Percentiles rank a stretch among this genome's conserved stretches.
phyloP scores from a whole-genome alignment of 2,888 invertebrate species.

The Platerodrilus igneus region DNA sequence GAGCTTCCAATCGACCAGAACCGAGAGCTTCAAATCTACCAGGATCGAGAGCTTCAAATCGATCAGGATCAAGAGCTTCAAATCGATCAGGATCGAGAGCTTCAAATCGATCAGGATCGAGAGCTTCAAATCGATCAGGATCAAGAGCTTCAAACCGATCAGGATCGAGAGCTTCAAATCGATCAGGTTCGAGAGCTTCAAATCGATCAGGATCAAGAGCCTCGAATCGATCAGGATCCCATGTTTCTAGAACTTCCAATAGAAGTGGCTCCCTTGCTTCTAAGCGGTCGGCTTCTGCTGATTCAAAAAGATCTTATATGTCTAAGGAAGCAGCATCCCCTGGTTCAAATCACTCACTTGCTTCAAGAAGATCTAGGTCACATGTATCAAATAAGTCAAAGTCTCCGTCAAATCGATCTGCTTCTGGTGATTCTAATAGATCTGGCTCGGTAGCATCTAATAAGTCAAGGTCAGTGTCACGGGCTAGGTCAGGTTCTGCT shows the following conservation, averaged over 20 bases:
- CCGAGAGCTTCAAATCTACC: slow-evolving; percentile 30
- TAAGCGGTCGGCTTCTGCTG: slow-evolving; percentile 44
- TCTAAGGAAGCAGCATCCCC: no score
- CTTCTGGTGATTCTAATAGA: slow-evolving; percentile 4
- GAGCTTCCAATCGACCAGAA: slow-evolving; percentile 33
- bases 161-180: slow-evolving; percentile 35
- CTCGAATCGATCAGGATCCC: slow-evolving; percentile 28
- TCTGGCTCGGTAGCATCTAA: slow-evolving; percentile 35
- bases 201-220: slow-evolving; percentile 45
- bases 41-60: slow-evolving; percentile 35
- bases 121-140: slow-evolving; percentile 30
- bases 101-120: slow-evolving; percentile 28
- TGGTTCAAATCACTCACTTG: no score
- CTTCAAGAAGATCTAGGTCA: no score
- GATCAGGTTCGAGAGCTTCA: slow-evolving; percentile 47
- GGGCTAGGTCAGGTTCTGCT: slow-evolving; percentile 47
- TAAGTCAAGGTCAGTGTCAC: slow-evolving; percentile 44
- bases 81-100: slow-evolving; percentile 45
- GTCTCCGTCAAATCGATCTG: no score
- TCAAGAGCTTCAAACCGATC: slow-evolving; percentile 22
- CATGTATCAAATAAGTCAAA: slow-evolving; percentile 11
- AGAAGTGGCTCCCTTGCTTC: slow-evolving; percentile 34
- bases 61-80: slow-evolving; percentile 46
- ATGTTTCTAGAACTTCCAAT: slow-evolving; percentile 17
- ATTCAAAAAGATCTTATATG: slow-evolving; percentile 25